Base-by-base conservation (phyloP, 2,113 vertebrate species). In the Eretmochelys imbricata region DNA sequence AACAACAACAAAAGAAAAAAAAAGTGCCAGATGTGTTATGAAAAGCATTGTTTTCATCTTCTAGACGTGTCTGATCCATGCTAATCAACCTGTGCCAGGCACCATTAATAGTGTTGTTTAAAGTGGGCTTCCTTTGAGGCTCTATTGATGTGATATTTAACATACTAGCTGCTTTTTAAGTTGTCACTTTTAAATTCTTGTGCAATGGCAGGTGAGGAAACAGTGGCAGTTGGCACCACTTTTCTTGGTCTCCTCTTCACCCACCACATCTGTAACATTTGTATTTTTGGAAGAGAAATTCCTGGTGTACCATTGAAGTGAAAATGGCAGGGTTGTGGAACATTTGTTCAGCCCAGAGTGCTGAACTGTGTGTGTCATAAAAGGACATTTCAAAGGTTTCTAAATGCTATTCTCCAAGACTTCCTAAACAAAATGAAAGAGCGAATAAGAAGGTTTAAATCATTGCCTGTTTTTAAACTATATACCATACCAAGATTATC, bases 161-260 rank as follows among this genome's bases (percentile, higher is more conserved):
- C 85, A 51, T 82, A n/a, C 59, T 84, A 13, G 76, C 90, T 86
- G 62, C 50, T 48, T 62, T 87, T 89, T 96, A 89, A 87, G 78
- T 91, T 93, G 86, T 87, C 93, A 3, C 48, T 85, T 93, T 93
- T 87, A 59, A 69, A 95, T 96, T 62, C 54, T 88, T 87, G 94
- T 80, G 42, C 81, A 80, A 84, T 27, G 55, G 76, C 91, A 84
- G 85, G 72, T 57, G 76, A 92, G 62, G 80, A 85, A 95, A 65
- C 50, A 25, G 38, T 65, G 65, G 57, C 29, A 6, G 55, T 48
- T 89, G 94, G 65, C 93, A 88, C 69, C 14, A 16, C 94, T 91
- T 93, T 88, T 62, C 81, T 88, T 87, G 79, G 38, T 93, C 89
- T 72, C 92, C 78, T 96, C 79, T 93, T 65, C 82, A 8, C 72